A percentile compares a stretch with the other conserved stretches of the same genome.
These are phyloP conservation scores for Chrysomela aeneicollis DNA, from an alignment of 2,888 invertebrate species.

Conservation along the genomic window DNA sequence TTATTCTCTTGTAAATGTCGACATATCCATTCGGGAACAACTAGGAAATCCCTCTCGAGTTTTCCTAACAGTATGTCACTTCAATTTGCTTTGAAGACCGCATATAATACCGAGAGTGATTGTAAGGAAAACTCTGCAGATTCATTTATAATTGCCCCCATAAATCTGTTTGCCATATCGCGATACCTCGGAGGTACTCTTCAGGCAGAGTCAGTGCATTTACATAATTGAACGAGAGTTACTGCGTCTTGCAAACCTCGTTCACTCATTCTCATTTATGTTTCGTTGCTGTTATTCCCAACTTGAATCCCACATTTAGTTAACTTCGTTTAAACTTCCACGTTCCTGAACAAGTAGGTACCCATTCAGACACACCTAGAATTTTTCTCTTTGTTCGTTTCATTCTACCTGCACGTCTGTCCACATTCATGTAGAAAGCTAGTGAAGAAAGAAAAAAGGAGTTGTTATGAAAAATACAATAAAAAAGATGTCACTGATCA, in stretches of 20 bases:
- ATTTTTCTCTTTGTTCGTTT: slow-evolving; percentile 19
- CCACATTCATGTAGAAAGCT: too few relatives aligned
- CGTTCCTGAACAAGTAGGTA: slow-evolving; percentile 51
- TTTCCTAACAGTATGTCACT: slow-evolving; percentile 3
- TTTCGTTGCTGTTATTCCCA: slow-evolving; percentile 52
- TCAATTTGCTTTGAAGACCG: slow-evolving; percentile 8
- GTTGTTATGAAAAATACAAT: too few relatives aligned
- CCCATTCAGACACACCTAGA: slow-evolving; percentile 46
- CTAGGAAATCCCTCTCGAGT: neutral
- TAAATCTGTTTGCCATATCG: slow-evolving; percentile 47
- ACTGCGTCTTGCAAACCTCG: slow-evolving; percentile 9
- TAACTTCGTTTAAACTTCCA: slow-evolving; percentile 54
- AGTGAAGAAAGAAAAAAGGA: too few relatives aligned
- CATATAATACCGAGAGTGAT: slow-evolving; percentile 15
- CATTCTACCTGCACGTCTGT: neutral
- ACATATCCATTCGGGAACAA: neutral
- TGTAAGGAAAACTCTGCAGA: slow-evolving; percentile 38
- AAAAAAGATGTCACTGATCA: too few relatives aligned
- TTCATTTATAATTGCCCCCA: slow-evolving; percentile 45
- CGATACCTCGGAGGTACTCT: slow-evolving; percentile 35
- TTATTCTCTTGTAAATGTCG: neutral
- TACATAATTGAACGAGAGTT: slow-evolving; percentile 20
- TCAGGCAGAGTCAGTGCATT: slow-evolving; percentile 16
- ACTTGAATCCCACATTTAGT: slow-evolving; percentile 55
- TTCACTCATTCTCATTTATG: slow-evolving; percentile 20